Base-by-base conservation (phyloP, 1,140 invertebrate genomes). In the Pygmarrhopalites habei region DNA sequence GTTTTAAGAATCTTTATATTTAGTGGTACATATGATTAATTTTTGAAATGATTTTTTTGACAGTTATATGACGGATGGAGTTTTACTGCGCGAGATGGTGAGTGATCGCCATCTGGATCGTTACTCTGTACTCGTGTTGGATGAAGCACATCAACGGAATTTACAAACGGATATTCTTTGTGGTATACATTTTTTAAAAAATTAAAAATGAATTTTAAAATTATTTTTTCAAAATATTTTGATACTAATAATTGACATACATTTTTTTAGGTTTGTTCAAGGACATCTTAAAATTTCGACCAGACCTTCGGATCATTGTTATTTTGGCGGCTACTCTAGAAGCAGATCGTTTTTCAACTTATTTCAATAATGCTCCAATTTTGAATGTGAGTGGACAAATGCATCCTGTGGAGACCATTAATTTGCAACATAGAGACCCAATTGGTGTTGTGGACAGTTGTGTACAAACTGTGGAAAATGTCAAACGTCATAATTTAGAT, bases 241-340 rank as follows among this genome's bases (percentile, higher is more conserved):
- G 7, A 39, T 7, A 10, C 10, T 39, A 39, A 17, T 39, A 17
- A 39, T 39, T 7, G 58, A 85, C 79, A 7, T 84, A 86, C 66
- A 77, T 86, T 60, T 65, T 86, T 15, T 68, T 85, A 39, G 66
- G 62, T n/a, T 70, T 85, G 29, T 64, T 86, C 21, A 81, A 79
- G 64, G 73, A 75, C 28, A 75, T 80, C 0, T 65, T 84, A 44
- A 35, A 72, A 4, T 58, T 62, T 2, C 81, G 85, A 73, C 69
- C 75, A 23, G 69, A 78, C 59, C 75, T 83, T 46, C 75, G 84
- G 79, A 77, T 94, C 0, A 82, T 94, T 35, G 73, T 94, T 0
- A 93, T 93, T 89, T 93, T n/a, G n/a, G n/a, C 90, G 30, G 91
- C 91, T 0, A 93, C 90, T 12, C 82, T 94, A 67, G 84, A 92